Conservation (phyloP, 2,797 vertebrate genomes). For the Propithecus deckenii region DNA sequence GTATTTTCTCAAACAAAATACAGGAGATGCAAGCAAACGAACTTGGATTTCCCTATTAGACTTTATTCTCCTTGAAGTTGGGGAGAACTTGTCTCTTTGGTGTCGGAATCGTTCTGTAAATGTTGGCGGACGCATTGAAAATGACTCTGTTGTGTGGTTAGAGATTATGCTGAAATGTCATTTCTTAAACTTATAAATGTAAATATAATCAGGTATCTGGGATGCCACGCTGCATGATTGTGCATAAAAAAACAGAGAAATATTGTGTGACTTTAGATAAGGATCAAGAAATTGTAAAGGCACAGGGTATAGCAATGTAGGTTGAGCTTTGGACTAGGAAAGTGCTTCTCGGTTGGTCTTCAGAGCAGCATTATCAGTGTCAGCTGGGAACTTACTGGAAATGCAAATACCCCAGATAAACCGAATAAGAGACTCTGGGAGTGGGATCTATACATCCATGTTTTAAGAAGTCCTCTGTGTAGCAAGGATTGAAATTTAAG, state of each 20-base stretch:
- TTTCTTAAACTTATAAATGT: neutral
- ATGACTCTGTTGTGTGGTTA: neutral
- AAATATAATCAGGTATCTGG: neutral
- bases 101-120: neutral
- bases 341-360: neutral
- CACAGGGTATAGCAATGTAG: neutral
- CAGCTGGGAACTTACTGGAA: neutral
- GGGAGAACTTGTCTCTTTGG: neutral
- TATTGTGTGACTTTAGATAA: neutral
- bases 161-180: neutral
- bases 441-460: neutral
- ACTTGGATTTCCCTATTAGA: neutral
- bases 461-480: neutral
- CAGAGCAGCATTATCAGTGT: neutral
- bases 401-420: neutral
- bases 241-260: neutral
- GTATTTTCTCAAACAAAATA: constrained; percentile 30
- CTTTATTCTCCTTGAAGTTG: neutral
- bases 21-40: neutral
- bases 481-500: neutral
- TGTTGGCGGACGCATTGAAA: neutral
- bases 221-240: neutral
- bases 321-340: neutral
- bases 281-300: neutral
- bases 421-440: neutral